Base-by-base conservation (phyloP, 2,113 vertebrate genomes). In the Canis aureus region DNA sequence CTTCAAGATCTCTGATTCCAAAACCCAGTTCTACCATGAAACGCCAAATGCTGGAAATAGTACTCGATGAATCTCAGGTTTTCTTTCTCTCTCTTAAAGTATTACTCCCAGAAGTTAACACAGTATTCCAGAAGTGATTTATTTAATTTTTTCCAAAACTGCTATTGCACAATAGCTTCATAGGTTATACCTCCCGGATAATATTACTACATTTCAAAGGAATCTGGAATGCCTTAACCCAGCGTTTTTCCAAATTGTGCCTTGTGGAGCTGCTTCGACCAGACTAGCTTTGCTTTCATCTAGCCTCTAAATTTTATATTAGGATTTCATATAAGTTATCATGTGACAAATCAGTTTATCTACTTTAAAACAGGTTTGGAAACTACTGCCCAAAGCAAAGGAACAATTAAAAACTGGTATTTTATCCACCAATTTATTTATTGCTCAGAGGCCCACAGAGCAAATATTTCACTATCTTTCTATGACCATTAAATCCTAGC, bases 121-220 rank as follows among this genome's bases (percentile, higher is more conserved):
- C 7, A 38, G 17, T 91, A 79, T 73, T 91, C 2, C 59, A 69
- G 0, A 49, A 67, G 9, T 67, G 13, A 6, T 67, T 69, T 81
- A 27, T 73, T 88, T 82, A 78, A 80, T 73, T 89, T 90, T 92
- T 95, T 67, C 64, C 23, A 38, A 76, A 27, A 76, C 35, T 96
- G 23, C 38, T 86, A 71, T 35, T 76, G 23, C 49, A 49, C 73
- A 84, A 83, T 19, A 91, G 38, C 13, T 79, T 83, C 76, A 83
- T 32, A 43, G 85, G 29, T 49, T 53, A 78, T 55, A 88, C 13
- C 74, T 89, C 51, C 51, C 3, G 53, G 29, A 32, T 64, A 83
- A 29, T 88, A 87, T 64, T 71, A 86, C 23, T 93, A 15, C 60
- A 93, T 79, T 84, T 96, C 67, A 86, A 91, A 88, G 16, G 51